Conservation (phyloP, 2,113 vertebrate species). For the Plectropomus leopardus region DNA sequence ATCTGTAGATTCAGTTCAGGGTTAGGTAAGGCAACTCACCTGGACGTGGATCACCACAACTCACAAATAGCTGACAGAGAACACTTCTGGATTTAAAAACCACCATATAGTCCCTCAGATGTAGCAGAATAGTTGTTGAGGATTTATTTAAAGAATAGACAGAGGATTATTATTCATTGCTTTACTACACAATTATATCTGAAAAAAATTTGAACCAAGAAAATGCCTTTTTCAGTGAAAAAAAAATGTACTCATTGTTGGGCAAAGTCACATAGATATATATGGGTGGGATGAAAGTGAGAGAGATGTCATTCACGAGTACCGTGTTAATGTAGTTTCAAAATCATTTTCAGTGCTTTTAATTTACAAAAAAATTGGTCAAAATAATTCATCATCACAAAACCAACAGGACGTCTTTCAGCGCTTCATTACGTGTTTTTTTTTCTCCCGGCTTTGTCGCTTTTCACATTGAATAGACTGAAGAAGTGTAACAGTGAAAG, state of each 20-base stretch:
- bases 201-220: constrained; percentile 85
- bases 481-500: constrained; percentile 22
- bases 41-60: constrained; percentile 62
- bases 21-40: constrained; percentile 49
- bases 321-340: constrained; percentile 60
- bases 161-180: constrained; percentile 87
- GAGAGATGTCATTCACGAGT: constrained; percentile 73
- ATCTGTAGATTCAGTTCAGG: constrained; percentile 69
- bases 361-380: constrained; percentile 54
- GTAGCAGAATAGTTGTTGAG: constrained; percentile 86
- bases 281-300: constrained; percentile 69
- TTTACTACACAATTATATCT: constrained; percentile 87
- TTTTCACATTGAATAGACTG: constrained; percentile 8
- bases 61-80: constrained; percentile 64
- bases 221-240: constrained; percentile 88
- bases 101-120: constrained; percentile 83
- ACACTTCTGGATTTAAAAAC: constrained; percentile 68
- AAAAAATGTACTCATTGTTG: constrained; percentile 82
- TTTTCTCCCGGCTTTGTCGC: constrained; percentile 42
- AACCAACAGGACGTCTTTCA: constrained; percentile 54
- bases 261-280: constrained; percentile 84
- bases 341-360: constrained; percentile 56
- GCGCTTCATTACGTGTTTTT: constrained; percentile 23
- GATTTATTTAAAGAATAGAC: constrained; percentile 85
- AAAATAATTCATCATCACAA: constrained; percentile 43